Evolutionary conservation across 1,140 invertebrate genomes (phyloP), one percentile per base, ranked within the genome.

Genomic region (Gyrodactylus bullatarudis): DNA sequence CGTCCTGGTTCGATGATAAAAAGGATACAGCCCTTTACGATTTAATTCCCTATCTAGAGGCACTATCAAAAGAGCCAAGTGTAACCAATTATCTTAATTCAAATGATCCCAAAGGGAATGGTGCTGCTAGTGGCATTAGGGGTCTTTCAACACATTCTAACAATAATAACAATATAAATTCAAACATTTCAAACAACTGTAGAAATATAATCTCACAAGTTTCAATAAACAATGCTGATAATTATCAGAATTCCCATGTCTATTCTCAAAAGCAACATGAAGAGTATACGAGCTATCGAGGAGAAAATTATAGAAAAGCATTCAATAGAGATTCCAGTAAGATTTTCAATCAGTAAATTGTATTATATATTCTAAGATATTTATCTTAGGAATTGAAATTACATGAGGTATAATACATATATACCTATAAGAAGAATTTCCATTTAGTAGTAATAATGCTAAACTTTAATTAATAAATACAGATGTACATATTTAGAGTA

Each of bases 1-100:
- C 24, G 1, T 71, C 70, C 1, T 71, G 70, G 70, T 71, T 71
- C 24, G 70, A 71, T 71, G 70, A 71, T 71, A n/a, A 25, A 24
- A 71, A 71, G 1, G 70, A 71, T 71, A 71, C 70, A 23, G 70
- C 70, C 2, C 24, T 71, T 20, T 1, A 19, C 21, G 70, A 71
- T 71, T 26, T 71, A 8, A 71, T 71, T 23, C 70, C 70, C 22
- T 71, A 71, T 71, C 24, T 71, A 23, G 24, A 25, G 24, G 23
- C 21, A 8, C 20, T 71, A 26, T n/a, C 70, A 2, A 71, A 23
- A 20, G 24, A 24, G 1, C n/a, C 70, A 23, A n/a, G n/a, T 54
- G 34, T 54, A 16, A 8, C 34, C 34, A 54, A 54, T n/a, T 54
- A 54, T n/a, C 34, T 54, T 8, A 54, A 54, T n/a, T 8, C 34